Conservation (phyloP, 1,140 invertebrate genomes). For the Teleopsis dalmanni region DNA sequence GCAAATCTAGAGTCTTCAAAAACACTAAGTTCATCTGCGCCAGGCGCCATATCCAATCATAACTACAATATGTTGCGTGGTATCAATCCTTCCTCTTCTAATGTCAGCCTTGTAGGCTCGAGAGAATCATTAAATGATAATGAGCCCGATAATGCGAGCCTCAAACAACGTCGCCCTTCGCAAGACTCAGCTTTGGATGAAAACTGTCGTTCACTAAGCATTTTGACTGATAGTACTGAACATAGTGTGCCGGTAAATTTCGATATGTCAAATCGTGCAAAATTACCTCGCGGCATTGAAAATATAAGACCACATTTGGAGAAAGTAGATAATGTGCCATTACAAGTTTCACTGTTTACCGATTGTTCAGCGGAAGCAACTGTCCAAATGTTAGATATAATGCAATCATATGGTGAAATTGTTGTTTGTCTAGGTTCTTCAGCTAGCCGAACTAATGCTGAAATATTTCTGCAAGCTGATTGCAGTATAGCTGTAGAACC, state of each 20-base stretch:
- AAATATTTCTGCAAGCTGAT: conserved; percentile 90
- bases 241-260: conserved; percentile 83
- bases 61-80: conserved; percentile 65
- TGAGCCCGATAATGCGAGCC: not conserved
- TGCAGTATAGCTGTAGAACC: conserved; percentile 85
- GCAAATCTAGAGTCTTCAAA: conserved; percentile 58
- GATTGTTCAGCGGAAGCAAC: conserved; percentile 88
- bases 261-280: conserved; percentile 87
- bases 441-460: conserved; percentile 78
- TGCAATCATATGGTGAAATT: conserved; percentile 93
- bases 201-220: conserved; percentile 68
- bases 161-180: conserved; percentile 28
- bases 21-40: conserved; percentile 72
- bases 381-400: conserved; percentile 84
- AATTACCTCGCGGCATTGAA: conserved; percentile 91
- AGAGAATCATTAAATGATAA: conserved; percentile 8
- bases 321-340: conserved; percentile 91
- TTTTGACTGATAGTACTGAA: conserved; percentile 79
- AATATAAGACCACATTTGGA: conserved; percentile 94
- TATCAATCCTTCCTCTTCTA: conserved; percentile 43
- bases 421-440: conserved; percentile 81
- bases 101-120: conserved; percentile 15
- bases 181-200: conserved; percentile 54
- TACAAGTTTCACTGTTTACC: conserved; percentile 92
- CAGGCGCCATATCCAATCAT: conserved; percentile 72